Conservation (phyloP, 2,113 vertebrate genomes). For the Furnarius figulus region DNA sequence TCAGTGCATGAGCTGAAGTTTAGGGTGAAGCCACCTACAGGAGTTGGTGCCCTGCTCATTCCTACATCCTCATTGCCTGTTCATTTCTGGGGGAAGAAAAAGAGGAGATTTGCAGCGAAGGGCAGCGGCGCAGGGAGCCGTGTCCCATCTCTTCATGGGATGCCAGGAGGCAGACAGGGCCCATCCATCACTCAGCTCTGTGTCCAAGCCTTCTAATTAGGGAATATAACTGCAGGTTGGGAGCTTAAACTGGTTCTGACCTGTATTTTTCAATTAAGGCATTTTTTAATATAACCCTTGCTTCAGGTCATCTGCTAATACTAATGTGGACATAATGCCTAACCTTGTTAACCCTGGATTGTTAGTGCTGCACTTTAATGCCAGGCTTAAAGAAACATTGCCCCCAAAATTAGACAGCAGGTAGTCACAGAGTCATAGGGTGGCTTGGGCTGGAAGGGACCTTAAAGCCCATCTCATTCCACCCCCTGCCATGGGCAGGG, state of each 20-base stretch:
- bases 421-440: neutral
- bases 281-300: slow-evolving; percentile 48
- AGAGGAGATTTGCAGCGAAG: neutral
- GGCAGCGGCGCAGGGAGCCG: neutral
- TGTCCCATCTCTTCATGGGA: neutral
- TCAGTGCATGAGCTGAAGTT: neutral
- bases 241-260: slow-evolving; percentile 29
- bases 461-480: neutral
- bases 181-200: slow-evolving; percentile 57
- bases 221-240: slow-evolving; percentile 30
- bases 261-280: slow-evolving; percentile 64
- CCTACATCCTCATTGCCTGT: neutral
- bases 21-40: neutral
- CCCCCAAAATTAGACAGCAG: neutral
- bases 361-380: neutral
- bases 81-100: neutral
- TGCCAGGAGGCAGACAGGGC: slow-evolving; percentile 23
- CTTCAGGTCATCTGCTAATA: slow-evolving; percentile 49
- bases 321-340: neutral
- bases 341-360: neutral
- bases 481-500: neutral
- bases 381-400: slow-evolving; percentile 5
- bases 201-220: slow-evolving; percentile 43
- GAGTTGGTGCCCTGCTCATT: neutral
- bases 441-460: neutral